Base-by-base conservation (phyloP, 1,140 invertebrate genomes). In the Mamestra configurata region DNA sequence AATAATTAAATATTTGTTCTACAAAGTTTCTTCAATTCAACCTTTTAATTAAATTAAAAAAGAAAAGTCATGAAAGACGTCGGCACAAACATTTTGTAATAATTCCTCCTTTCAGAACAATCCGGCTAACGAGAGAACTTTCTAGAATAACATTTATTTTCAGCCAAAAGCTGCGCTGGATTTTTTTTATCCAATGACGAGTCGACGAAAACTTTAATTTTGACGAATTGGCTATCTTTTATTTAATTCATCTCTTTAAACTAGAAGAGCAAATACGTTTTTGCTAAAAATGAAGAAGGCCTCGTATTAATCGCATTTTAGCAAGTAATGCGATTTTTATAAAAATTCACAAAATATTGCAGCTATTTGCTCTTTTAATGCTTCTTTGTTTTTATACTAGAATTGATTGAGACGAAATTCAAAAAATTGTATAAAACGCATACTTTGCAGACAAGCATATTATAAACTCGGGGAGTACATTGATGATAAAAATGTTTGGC, bases 101-200 rank as follows among this genome's bases (percentile, higher is more conserved):
- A 70, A 49, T 49, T 64, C 37, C 59, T 18, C 59, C 15, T 49
- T 49, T 70, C 66, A 49, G 66, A 70, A 70, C 40, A 70, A 70
- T 70, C 24, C 40, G 20, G 22, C 66, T 70, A 70, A 70, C 66
- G 66, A 70, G 40, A 46, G 40, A 70, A 70, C 66, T 70, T 70
- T 70, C 27, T n/a, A 46, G 37, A 68, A 40, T 40, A 49, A 43
- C 40, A 46, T 49, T 46, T 70, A 46, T 46, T 70, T 70, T 70
- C 5, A 49, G 31, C 11, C 40, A 27, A 70, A 49, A 24, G 3
- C 66, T 70, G 59, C 66, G 40, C 18, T 40, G 40, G 61, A 46
- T 10, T 70, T 53, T 43, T 68, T 70, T 4, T 46, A 40, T 70
- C 40, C 49, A 70, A 70, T 27, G 22, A 49, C 66, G 15, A 66